These are phyloP conservation scores for Ochotona princeps DNA, from an alignment of 2,113 vertebrate genomes.

Conservation along the genomic window DNA sequence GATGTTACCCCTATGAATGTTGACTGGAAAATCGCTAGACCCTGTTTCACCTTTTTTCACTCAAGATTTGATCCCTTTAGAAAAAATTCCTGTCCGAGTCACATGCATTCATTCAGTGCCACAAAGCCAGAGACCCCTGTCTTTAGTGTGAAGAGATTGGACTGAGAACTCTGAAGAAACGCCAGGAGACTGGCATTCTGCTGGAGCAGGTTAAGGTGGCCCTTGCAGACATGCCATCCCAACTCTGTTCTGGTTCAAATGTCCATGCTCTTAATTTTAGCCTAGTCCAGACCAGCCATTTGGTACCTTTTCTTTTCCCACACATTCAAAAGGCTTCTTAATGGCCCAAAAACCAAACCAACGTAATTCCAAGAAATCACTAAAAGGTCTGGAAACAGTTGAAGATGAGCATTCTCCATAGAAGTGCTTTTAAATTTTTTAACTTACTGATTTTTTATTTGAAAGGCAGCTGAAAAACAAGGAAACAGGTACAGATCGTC, in stretches of 20 bases:
- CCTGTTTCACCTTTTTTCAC: neutral
- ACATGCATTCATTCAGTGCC: rapidly evolving
- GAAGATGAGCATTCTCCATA: neutral
- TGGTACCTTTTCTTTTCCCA: neutral
- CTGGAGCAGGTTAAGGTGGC: too few relatives aligned
- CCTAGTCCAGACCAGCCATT: too few relatives aligned
- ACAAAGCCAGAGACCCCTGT: neutral
- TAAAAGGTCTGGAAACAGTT: neutral
- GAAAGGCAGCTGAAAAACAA: too few relatives aligned
- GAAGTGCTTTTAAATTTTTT: neutral
- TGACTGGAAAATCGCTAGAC: neutral
- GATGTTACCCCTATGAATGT: neutral
- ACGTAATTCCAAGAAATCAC: neutral
- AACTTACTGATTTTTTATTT: too few relatives aligned
- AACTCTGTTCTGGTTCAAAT: too few relatives aligned
- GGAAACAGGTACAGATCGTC: too few relatives aligned
- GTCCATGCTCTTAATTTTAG: too few relatives aligned
- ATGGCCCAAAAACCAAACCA: neutral
- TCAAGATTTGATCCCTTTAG: neutral
- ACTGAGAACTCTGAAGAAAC: neutral
- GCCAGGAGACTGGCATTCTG: neutral
- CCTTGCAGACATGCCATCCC: too few relatives aligned
- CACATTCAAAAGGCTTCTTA: conserved; percentile 9
- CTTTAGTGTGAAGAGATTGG: neutral
- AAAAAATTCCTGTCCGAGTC: neutral